Base-by-base conservation (phyloP, 2,113 vertebrate genomes). In the Nestor notabilis region DNA sequence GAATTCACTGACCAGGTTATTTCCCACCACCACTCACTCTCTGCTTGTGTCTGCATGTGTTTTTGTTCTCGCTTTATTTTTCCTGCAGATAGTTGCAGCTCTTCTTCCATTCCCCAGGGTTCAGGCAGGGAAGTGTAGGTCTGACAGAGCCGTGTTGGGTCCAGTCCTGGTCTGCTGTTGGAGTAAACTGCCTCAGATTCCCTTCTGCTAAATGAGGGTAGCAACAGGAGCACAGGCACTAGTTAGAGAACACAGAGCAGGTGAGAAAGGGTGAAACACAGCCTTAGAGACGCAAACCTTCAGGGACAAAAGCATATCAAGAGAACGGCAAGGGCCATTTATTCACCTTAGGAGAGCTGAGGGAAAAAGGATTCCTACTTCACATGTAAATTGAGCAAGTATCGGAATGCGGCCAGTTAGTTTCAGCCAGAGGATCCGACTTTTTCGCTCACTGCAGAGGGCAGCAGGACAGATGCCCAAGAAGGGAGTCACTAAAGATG, bases 61-160 rank as follows among this genome's bases (percentile, higher is more conserved):
- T 17, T 92, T 93, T 47, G 20, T 84, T 80, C 7, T 7, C 20
- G 21, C 10, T 88, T 71, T 75, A 16, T 75, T 92, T 74, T 74
- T 37, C 20, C 44, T 56, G 47, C 18, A 74, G 53, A 7, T 16
- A 25, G 3, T 52, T 64, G 29, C 64, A 27, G 10, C 4, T 66
- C 28, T 65, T 80, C 53, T 88, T 81, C 12, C 14, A 7, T 25
- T 50, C 23, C 50, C 47, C 43, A 35, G 31, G 41, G 33, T 41
- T 77, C 52, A 52, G 52, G 5, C 28, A 77, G n/a, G 46, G 41
- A 92, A 65, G 2, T 0, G 0, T 6, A 60, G 10, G 16, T 80
- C 35, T 87, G 16, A 70, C 5, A 70, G 15, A 88, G 11, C 37
- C 0, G 0, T 11, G 12, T 18, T 0, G 0, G 15, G 19, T 74